A percentile compares a stretch with the other conserved stretches of the same genome.
These are phyloP conservation scores for Lepus oiostolus DNA, from an alignment of 2,797 vertebrate species.

Conservation along the genomic window DNA sequence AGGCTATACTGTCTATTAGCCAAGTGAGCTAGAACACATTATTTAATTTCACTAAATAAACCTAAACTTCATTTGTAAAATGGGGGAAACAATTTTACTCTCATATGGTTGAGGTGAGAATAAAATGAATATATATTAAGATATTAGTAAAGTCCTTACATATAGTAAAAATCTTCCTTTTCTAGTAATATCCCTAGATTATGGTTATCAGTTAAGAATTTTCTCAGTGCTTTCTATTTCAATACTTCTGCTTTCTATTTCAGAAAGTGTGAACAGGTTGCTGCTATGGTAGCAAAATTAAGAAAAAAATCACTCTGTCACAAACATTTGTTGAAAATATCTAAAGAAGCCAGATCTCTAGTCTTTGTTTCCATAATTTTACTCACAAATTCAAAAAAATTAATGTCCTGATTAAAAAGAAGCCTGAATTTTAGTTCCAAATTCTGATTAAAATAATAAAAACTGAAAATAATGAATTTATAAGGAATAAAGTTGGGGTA, in stretches of 20 bases:
- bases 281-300: not conserved
- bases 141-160: not conserved
- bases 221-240: not conserved
- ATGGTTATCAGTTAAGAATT: not conserved
- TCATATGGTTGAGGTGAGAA: not conserved
- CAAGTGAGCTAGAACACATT: not conserved
- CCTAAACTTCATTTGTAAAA: not conserved
- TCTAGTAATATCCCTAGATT: not conserved
- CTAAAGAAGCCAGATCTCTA: constrained; percentile 18
- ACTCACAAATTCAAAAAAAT: not conserved
- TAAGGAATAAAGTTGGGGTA: not conserved
- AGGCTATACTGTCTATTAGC: not conserved
- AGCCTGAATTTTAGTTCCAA: not conserved
- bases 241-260: not conserved
- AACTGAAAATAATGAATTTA: not conserved
- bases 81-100: not conserved
- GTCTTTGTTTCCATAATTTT: constrained; percentile 3
- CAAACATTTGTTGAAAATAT: not conserved
- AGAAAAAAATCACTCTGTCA: not conserved
- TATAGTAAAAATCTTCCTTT: not conserved
- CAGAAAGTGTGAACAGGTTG: not conserved
- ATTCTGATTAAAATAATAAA: constrained; percentile 16
- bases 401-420: not conserved
- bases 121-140: constrained; percentile 14
- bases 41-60: constrained; percentile 3